Evolutionary conservation across 1,140 invertebrate species (phyloP), one percentile per base, ranked within the genome.

Genomic region (Trinorchestia longiramus): DNA sequence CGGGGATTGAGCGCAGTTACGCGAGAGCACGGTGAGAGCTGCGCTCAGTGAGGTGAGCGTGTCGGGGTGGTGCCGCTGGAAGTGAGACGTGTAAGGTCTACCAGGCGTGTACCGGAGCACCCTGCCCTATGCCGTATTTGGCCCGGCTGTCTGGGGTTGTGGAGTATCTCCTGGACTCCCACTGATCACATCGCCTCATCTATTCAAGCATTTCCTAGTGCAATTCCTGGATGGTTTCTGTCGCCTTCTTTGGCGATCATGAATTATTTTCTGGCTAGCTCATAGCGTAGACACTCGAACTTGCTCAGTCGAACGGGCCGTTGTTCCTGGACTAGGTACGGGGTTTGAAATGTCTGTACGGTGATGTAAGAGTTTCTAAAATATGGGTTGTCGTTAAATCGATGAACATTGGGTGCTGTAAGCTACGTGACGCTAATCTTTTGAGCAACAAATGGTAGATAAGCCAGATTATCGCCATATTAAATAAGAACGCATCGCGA

Each of bases 161-260:
- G 92, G 92, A 43, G 92, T 94, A 23, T 94, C 92, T 8, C 3
- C 44, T 45, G 92, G 92, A 44, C 92, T 94, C 92, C 92, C 92
- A 94, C 92, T 47, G 92, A 94, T 94, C 43, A 44, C 92, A 94
- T 94, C 92, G 92, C 92, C 44, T 44, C 92, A 44, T 44, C 92
- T 94, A 94, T 94, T 94, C 92, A 94, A 44, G 92, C 44, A 94
- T 94, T 94, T 94, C 92, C 92, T 42, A 94, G 41, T 44, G 44
- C 44, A 94, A 94, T 94, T 94, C 92, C 92, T 94, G 43, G 36
- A 44, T 43, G 43, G 43, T 43, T 43, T 47, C 44, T 94, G 92
- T 94, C 44, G 44, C 92, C 92, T 45, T 40, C 43, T 94, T 94
- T 94, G 92, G 92, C 92, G 8, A 40, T 94, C 92, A 43, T 47